Percentiles rank a stretch among this genome's conserved stretches.
Evolutionary conservation across 2,797 vertebrate species (phyloP).

Genomic region (Tokudaia muenninki): DNA sequence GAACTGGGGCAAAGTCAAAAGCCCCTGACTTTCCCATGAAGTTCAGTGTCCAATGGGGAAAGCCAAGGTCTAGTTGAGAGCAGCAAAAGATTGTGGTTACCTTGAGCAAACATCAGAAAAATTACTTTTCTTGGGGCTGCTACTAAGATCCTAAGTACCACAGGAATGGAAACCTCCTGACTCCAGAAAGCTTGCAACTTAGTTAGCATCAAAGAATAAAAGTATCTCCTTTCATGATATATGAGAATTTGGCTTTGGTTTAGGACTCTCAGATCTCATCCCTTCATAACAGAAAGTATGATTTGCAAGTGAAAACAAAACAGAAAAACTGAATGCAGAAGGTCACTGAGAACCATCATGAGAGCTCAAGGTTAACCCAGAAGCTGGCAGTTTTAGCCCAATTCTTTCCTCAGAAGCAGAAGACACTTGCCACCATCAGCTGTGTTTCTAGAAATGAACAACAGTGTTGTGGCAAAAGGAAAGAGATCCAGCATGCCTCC

Average conservation of each 20-base stretch:
- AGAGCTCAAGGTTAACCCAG: constrained; percentile 75
- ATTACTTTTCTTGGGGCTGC: constrained; percentile 85
- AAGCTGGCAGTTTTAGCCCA: constrained; percentile 78
- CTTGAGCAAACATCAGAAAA: constrained; percentile 84
- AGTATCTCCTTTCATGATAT: constrained; percentile 89
- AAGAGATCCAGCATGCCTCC: constrained; percentile 72
- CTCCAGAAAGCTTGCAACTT: constrained; percentile 85
- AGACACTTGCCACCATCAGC: constrained; percentile 78
- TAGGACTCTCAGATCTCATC: constrained; percentile 87
- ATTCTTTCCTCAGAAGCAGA: constrained; percentile 84
- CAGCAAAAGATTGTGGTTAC: constrained; percentile 73
- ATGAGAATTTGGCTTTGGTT: constrained; percentile 89
- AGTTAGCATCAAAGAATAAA: constrained; percentile 87
- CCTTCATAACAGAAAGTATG: constrained; percentile 87
- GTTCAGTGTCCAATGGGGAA: constrained; percentile 38
- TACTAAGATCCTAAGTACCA: constrained; percentile 78
- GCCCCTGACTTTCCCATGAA: constrained; percentile 84
- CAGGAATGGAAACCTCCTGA: constrained; percentile 85
- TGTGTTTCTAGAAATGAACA: constrained; percentile 89
- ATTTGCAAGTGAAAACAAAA: constrained; percentile 86
- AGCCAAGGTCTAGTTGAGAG: constrained; percentile 78
- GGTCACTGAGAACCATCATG: constrained; percentile 84
- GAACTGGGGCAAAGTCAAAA: constrained; percentile 45
- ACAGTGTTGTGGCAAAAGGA: constrained; percentile 82
- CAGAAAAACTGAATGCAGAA: constrained; percentile 86